phyloP scores from a whole-genome alignment of 2,113 vertebrate species.

The Passer domesticus region DNA sequence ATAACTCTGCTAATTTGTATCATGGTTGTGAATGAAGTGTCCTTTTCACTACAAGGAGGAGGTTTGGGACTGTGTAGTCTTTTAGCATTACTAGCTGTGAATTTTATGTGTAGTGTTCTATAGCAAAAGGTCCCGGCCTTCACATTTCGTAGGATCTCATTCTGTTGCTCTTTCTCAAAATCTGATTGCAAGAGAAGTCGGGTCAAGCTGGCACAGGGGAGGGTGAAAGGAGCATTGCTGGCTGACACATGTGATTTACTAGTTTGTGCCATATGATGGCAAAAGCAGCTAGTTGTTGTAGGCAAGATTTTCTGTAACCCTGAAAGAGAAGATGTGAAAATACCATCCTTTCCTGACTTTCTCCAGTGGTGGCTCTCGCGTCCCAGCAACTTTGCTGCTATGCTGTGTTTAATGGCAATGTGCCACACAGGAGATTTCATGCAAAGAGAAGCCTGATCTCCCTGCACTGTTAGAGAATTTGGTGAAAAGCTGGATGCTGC shows the following conservation, averaged over 20 bases:
- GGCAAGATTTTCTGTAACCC: neutral
- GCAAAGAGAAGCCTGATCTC: neutral
- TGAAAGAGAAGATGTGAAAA: neutral
- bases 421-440: neutral
- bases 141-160: neutral
- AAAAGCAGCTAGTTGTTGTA: neutral
- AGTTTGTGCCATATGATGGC: neutral
- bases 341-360: neutral
- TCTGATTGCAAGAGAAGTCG: neutral
- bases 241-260: neutral
- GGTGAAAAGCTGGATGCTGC: neutral
- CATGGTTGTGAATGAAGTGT: neutral
- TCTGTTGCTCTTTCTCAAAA: neutral
- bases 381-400: neutral
- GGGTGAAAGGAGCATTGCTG: neutral
- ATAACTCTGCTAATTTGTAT: neutral
- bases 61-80: neutral
- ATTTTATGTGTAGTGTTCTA: neutral
- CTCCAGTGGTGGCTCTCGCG: accelerated
- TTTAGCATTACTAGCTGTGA: neutral
- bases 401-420: neutral
- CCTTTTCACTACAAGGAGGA: neutral
- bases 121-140: neutral
- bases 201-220: neutral
- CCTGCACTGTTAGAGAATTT: neutral